Base-by-base conservation (phyloP, 2,797 vertebrate species). In the Todus mexicanus region DNA sequence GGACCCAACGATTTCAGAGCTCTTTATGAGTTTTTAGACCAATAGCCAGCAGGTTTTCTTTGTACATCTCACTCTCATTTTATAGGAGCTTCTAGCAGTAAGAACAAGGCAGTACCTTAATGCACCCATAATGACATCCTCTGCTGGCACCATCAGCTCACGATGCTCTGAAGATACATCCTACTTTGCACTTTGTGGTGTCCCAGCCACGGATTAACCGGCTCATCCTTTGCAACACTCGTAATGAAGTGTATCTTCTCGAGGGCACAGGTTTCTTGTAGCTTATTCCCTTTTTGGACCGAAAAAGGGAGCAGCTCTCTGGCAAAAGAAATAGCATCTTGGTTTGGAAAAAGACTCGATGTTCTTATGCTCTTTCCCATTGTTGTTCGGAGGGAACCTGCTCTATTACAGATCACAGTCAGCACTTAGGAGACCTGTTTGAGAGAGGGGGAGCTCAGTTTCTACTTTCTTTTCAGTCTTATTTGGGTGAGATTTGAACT, bases 131-230 rank as follows among this genome's bases (percentile, higher is more conserved):
- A 60, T 29, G 18, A 12, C 10, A 38, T n/a, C 23, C 37, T 1
- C 0, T 56, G 45, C 31, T 38, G 23, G 19, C 33, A 45, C 15
- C 2, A 0, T 54, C 60, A 50, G 29, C 8, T 80, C 19, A 4
- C 31, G 45, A n/a, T 0, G 2, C 12, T 26, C 54, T 69, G 29
- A 45, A 83, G 68, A n/a, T 35, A 33, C 40, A 42, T 31, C 61
- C 3, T 10, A 13, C n/a, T 9, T 31, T 11, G 27, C 7, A 22
- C 23, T 6, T 31, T 12, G 18, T 27, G 25, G 15, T 9, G 1
- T 63, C 29, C 27, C 72, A 79, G 29, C 9, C 50, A 48, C 7
- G 35, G 59, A 40, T 4, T 57, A 15, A 66, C 13, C 40, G 18
- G 12, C 26, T 40, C 3, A 13, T n/a, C 48, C 31, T 71, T 54